Evolutionary conservation across 2,797 vertebrate species (phyloP).

Genomic region (Peromyscus attwateri): DNA sequence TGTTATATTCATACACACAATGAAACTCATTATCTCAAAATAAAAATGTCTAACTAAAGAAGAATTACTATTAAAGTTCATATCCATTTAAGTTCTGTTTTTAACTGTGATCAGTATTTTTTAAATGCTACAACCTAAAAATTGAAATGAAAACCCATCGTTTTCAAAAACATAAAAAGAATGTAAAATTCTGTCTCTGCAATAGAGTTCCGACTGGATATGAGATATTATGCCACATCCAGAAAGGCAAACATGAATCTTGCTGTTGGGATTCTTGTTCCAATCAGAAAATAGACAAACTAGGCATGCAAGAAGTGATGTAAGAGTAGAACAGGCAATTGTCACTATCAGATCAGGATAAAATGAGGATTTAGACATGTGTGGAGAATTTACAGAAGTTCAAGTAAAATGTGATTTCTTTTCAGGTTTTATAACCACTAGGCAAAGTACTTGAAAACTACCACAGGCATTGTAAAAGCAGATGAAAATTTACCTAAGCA

Average conservation of each 20-base stretch:
- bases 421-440: neutral
- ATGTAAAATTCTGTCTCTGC: neutral
- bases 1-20: neutral
- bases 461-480: neutral
- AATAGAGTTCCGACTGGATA: too few relatives aligned
- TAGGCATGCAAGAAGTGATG: neutral
- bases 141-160: neutral
- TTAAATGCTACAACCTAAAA: neutral
- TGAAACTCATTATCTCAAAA: neutral
- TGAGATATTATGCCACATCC: neutral
- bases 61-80: neutral
- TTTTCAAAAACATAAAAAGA: neutral
- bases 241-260: neutral
- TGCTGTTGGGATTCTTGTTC: neutral
- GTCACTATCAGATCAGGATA: neutral
- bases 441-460: neutral
- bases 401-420: neutral
- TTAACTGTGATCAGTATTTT: neutral
- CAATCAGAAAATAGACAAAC: neutral
- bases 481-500: neutral
- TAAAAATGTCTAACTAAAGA: neutral
- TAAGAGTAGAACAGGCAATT: neutral
- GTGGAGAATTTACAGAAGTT: neutral
- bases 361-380: neutral
- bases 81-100: neutral